These are phyloP conservation scores for Psilanteris sp. DNA, from an alignment of 1,140 invertebrate species.

Conservation along the genomic window DNA sequence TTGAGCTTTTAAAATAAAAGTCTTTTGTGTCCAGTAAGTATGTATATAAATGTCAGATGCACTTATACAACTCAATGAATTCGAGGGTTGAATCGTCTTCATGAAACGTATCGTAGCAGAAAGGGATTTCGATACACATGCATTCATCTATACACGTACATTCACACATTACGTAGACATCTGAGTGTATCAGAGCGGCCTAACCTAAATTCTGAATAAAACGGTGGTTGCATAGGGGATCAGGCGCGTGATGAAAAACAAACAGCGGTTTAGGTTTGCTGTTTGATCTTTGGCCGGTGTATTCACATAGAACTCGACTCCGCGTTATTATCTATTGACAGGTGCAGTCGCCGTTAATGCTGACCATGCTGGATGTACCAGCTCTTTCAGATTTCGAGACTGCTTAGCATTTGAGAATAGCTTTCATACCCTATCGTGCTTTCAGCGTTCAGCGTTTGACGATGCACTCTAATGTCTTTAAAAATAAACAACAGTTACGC, in stretches of 20 bases:
- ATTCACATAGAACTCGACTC: constrained; percentile 76
- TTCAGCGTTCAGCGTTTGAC: constrained; percentile 61
- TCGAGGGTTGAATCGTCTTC: constrained; percentile 63
- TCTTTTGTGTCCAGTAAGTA: constrained; percentile 59
- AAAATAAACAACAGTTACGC: constrained; percentile 46
- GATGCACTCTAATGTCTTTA: constrained; percentile 57
- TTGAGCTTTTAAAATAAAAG: constrained; percentile 58
- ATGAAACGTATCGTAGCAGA: constrained; percentile 63
- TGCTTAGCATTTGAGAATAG: constrained; percentile 66
- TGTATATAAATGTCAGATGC: constrained; percentile 64
- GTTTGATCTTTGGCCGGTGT: constrained; percentile 79
- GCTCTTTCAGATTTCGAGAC: constrained; percentile 66
- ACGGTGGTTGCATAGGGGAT: constrained; percentile 79
- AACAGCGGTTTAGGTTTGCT: constrained; percentile 80
- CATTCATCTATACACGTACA: constrained; percentile 60
- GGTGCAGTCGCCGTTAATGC: constrained; percentile 65
- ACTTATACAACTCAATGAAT: constrained; percentile 65
- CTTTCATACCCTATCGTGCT: constrained; percentile 52
- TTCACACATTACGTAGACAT: constrained; percentile 55
- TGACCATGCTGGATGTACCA: constrained; percentile 62
- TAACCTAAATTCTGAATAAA: constrained; percentile 80
- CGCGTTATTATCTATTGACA: constrained; percentile 69
- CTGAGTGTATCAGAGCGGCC: constrained; percentile 69
- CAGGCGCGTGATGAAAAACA: constrained; percentile 80
- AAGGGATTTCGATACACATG: constrained; percentile 65